A percentile compares a stretch with the other conserved stretches of the same genome.
These are phyloP conservation scores for Elanoides forficatus DNA, from an alignment of 2,113 vertebrate species.

Conservation along the genomic window DNA sequence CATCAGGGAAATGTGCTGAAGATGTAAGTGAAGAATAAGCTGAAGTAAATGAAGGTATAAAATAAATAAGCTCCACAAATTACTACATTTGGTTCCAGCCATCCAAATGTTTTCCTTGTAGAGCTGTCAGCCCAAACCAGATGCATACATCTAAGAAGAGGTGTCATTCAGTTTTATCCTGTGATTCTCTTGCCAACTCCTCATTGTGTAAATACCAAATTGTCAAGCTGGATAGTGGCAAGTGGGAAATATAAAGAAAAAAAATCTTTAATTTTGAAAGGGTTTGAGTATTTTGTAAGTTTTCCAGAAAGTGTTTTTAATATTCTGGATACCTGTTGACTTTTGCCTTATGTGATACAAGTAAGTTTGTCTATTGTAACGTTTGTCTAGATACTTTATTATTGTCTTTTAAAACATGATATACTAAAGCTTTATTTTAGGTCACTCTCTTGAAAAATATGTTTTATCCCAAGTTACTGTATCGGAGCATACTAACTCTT, in stretches of 20 bases:
- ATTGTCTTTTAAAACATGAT: not conserved
- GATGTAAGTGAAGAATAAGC: not conserved
- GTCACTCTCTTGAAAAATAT: not conserved
- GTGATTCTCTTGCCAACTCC: fast-evolving
- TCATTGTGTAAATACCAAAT: not conserved
- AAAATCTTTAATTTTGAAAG: not conserved
- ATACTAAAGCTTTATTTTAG: not conserved
- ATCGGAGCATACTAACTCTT: not conserved
- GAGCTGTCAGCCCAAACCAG: not conserved
- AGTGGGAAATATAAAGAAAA: not conserved
- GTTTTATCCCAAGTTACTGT: not conserved
- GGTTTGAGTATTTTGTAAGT: not conserved
- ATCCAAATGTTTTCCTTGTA: not conserved
- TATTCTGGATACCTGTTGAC: not conserved
- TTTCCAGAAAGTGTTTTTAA: not conserved
- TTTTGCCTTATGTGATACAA: not conserved
- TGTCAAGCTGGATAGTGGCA: not conserved
- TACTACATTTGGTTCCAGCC: not conserved
- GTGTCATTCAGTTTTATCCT: not conserved
- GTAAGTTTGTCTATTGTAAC: not conserved
- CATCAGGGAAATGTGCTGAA: not conserved
- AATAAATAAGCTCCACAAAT: not conserved
- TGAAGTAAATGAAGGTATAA: not conserved
- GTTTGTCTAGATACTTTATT: not conserved
- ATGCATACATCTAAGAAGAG: not conserved